A percentile compares a stretch with the other conserved stretches of the same genome.
phyloP scores from a whole-genome alignment of 2,113 vertebrate species.

The Pseudonaja textilis region DNA sequence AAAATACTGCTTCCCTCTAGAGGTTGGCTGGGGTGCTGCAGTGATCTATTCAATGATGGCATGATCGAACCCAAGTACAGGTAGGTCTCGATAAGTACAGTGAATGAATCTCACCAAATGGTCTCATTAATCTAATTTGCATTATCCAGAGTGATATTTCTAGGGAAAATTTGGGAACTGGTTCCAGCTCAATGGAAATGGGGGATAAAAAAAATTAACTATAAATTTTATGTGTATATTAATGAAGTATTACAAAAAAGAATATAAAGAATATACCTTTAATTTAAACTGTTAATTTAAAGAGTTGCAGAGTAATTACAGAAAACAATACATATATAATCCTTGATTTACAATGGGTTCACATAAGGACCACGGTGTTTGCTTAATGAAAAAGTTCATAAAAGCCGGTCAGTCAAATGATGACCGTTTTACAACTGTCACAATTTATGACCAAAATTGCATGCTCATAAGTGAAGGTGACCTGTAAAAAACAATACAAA shows the following conservation, averaged over 20 bases:
- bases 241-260: neutral
- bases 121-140: neutral
- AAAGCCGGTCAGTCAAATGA: neutral
- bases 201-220: neutral
- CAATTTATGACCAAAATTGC: neutral
- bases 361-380: rapidly evolving
- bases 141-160: neutral
- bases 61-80: neutral
- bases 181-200: neutral
- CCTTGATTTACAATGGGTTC: neutral
- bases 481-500: neutral
- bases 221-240: neutral
- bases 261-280: neutral
- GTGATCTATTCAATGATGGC: neutral
- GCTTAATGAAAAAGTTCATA: neutral
- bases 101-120: neutral
- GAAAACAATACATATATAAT: neutral
- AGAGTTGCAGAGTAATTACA: neutral
- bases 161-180: neutral
- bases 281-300: neutral
- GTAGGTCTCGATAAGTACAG: neutral
- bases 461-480: neutral
- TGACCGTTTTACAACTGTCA: neutral
- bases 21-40: neutral
- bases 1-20: neutral